These are phyloP conservation scores for Monoplex corrugatus DNA, from an alignment of 2,888 invertebrate genomes.

Conservation along the genomic window DNA sequence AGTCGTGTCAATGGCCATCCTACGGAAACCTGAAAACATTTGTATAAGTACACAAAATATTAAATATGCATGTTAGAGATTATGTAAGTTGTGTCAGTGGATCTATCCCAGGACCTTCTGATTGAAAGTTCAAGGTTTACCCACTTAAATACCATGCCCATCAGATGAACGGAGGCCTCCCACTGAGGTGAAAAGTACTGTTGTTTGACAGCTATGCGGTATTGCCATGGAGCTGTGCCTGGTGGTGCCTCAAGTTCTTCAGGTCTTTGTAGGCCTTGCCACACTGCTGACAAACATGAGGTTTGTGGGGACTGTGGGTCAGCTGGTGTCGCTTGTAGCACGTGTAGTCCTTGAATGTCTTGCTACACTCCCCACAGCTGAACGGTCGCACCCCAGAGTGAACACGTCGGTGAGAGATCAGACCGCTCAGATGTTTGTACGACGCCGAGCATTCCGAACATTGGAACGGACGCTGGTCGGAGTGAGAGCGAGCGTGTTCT, in stretches of 20 bases:
- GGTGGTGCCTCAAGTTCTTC: conserved; percentile 35
- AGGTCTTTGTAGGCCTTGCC: conserved; percentile 31
- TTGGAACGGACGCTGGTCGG: conserved; percentile 22
- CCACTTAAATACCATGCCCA: too few relatives aligned
- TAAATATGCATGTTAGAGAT: not conserved
- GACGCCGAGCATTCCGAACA: conserved; percentile 1
- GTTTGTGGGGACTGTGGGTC: conserved; percentile 33
- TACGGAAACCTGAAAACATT: too few relatives aligned
- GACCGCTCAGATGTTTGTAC: conserved; percentile 29
- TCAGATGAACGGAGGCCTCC: too few relatives aligned
- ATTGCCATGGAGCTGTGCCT: conserved; percentile 7
- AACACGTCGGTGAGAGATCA: conserved; percentile 6
- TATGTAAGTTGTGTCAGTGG: not conserved
- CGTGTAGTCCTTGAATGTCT: conserved; percentile 32
- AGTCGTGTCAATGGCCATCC: too few relatives aligned
- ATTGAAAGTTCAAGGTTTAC: too few relatives aligned
- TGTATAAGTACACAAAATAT: too few relatives aligned
- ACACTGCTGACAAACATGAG: conserved; percentile 34
- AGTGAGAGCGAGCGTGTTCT: conserved; percentile 25
- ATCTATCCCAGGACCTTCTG: too few relatives aligned
- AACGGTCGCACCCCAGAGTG: conserved; percentile 28
- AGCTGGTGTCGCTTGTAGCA: conserved; percentile 29
- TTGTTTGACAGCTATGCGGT: not conserved
- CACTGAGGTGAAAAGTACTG: not conserved
- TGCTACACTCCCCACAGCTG: conserved; percentile 6